These are phyloP conservation scores for Caenorhabditis brenneri DNA, from an alignment of 1,140 invertebrate species.

Conservation along the genomic window DNA sequence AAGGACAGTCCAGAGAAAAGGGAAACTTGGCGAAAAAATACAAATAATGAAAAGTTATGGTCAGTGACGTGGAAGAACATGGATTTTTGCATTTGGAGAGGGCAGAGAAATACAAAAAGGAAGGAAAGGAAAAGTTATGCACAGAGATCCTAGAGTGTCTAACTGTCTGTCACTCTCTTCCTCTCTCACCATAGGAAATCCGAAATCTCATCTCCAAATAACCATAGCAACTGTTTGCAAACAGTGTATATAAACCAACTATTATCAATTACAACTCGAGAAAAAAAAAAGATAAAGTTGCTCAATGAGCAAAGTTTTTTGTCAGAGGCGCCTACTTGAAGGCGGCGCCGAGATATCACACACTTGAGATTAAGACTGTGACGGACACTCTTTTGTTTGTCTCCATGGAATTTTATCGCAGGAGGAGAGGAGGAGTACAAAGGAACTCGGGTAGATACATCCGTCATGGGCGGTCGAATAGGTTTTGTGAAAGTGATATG, in stretches of 20 bases:
- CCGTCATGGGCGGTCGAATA: too few species aligned
- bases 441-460: neutral
- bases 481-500: too few species aligned
- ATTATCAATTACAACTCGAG: too few species aligned
- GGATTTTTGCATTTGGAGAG: neutral
- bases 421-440: neutral
- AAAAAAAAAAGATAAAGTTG: neutral
- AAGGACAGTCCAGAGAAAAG: too few species aligned
- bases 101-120: too few species aligned
- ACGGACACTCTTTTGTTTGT: neutral
- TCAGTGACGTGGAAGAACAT: neutral
- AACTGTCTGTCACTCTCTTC: too few species aligned
- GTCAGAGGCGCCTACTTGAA: neutral
- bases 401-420: neutral
- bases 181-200: too few species aligned
- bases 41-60: neutral
- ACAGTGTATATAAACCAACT: too few species aligned
- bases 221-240: too few species aligned
- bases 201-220: too few species aligned
- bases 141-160: too few species aligned
- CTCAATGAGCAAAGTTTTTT: neutral
- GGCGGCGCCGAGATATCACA: neutral
- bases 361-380: neutral
- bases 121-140: too few species aligned
- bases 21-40: neutral